phyloP scores from a whole-genome alignment of 2,797 vertebrate genomes.

The Centropyge bicolor region DNA sequence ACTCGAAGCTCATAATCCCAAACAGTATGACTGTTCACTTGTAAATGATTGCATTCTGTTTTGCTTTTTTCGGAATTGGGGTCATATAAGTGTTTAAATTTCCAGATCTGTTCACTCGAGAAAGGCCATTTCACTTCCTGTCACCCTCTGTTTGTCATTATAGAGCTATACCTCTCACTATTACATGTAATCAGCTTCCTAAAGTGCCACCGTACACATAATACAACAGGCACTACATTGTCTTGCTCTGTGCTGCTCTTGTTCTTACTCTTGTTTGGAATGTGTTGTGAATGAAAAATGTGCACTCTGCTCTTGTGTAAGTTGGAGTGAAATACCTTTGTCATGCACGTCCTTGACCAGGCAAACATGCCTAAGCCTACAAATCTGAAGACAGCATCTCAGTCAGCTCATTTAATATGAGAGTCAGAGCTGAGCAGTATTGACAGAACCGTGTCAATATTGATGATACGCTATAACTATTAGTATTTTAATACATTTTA shows the following conservation, averaged over 20 bases:
- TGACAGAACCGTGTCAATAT: background rate
- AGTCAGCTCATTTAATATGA: conserved; percentile 9
- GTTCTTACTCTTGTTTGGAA: conserved; percentile 40
- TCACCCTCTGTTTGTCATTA: background rate
- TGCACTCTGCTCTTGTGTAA: background rate
- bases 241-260: conserved; percentile 21
- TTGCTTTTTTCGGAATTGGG: no score
- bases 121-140: background rate
- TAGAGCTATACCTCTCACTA: background rate
- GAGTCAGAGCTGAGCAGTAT: background rate
- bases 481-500: background rate
- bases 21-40: background rate
- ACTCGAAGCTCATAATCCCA: background rate
- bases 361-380: background rate
- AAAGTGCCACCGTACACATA: background rate
- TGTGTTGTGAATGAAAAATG: conserved; percentile 36
- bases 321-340: background rate
- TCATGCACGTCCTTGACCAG: background rate
- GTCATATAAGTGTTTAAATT: background rate
- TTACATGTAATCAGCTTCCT: background rate
- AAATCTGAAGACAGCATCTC: conserved; percentile 1
- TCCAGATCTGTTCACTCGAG: background rate
- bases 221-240: background rate
- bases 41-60: background rate
- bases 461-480: conserved; percentile 11